Base-by-base conservation (phyloP, 2,888 invertebrate species). In the Pachliopta kotzebuea region DNA sequence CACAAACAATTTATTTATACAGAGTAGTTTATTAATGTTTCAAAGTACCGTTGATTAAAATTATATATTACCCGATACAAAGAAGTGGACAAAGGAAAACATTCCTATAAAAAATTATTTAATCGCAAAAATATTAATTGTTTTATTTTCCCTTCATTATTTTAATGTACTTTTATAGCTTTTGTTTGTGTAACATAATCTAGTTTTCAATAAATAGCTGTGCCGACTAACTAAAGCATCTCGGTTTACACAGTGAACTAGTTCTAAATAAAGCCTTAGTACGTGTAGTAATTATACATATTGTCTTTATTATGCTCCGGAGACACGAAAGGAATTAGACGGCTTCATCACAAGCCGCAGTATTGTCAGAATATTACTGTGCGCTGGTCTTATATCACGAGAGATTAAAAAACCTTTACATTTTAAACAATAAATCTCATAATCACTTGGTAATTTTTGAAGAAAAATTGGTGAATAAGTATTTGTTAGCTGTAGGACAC, bases 251-350 rank as follows among this genome's bases (percentile, higher is more conserved):
- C 11, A 14, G 26, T 54, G 17, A 54, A 49, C 49, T 49, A 20
- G 50, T 52, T 59, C 29, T 21, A 58, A 58, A 49, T 37, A 37
- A 37, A 63, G 20, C 14, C 29, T 37, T 6, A 49, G 9, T 42
- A 53, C 57, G 6, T 57, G 53, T 29, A 57, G 59, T 37, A 56
- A 60, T 50, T 54, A 45, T 24, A 29, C 42, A 37, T 24, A 56
- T 64, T 53, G 56, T 56, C 23, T 65, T 65, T 65, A 60, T 60
- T 65, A 53, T 56, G 26, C 21, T 60, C 21, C 21, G 21, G 18
- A 60, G 60, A 53, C 64, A 65, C 60, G 56, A 65, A 56, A 42
- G 37, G 50, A 56, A 60, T 65, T 65, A 60, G 60, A 37, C 56
- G 56, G 64, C 31, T 56, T 42, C 64, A 42, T 62, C 26, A 56